Conservation (phyloP, 2,888 invertebrate species). For the Drosophila imparisetae region DNA sequence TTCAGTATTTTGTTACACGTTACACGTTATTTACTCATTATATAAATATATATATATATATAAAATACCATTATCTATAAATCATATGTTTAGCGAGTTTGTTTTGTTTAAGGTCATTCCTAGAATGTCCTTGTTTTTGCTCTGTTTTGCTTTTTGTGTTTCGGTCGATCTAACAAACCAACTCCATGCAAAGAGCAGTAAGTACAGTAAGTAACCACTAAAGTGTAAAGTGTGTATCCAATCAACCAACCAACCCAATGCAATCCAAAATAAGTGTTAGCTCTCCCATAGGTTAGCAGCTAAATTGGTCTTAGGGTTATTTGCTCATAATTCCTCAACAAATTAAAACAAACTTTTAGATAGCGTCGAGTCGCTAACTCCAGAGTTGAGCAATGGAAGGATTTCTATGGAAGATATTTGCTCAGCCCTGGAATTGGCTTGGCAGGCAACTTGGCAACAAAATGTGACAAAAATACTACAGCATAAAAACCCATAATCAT, state of each 20-base stretch:
- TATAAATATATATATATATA: constrained; percentile 36
- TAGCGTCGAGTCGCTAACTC: constrained; percentile 16
- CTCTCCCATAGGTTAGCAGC: constrained; percentile 25
- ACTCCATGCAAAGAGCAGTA: constrained; percentile 40
- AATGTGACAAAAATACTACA: constrained; percentile 45
- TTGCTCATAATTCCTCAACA: not conserved
- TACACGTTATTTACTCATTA: constrained; percentile 31
- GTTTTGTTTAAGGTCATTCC: constrained; percentile 48
- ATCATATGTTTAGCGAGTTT: constrained; percentile 39
- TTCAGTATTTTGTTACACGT: constrained; percentile 60
- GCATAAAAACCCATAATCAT: constrained; percentile 30
- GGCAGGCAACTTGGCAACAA: constrained; percentile 16
- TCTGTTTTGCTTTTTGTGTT: constrained; percentile 48
- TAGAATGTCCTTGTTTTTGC: constrained; percentile 58
- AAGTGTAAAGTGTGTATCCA: constrained; percentile 15
- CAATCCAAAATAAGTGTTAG: constrained; percentile 29
- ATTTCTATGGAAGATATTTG: not conserved
- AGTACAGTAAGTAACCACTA: constrained; percentile 55
- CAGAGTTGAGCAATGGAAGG: constrained; percentile 13
- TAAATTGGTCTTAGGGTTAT: constrained; percentile 2
- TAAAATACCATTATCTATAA: constrained; percentile 13
- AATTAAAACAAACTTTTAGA: constrained; percentile 8
- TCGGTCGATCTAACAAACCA: constrained; percentile 34
- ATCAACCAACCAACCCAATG: not conserved
- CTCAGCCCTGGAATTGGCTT: constrained; percentile 10